Evolutionary conservation across 30 jellyfish, hydroid and myxozoan species (phyloP), one percentile per base, ranked within the genome.

Genomic region (Chironex yamaguchii): DNA sequence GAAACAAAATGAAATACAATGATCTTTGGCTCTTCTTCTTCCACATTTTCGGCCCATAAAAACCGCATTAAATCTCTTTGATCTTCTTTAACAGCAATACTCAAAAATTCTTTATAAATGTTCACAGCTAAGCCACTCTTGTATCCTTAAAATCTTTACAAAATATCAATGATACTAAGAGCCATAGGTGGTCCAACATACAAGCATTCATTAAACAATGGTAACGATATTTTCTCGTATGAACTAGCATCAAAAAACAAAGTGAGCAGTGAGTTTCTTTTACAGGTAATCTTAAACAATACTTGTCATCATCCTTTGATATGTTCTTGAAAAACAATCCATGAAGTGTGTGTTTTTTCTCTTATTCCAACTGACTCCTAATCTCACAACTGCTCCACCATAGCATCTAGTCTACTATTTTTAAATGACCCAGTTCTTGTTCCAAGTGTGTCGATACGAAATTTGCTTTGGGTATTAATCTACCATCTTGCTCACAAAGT

Each of bases 311-410:
- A n/a, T n/a, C n/a, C n/a, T n/a, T n/a, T n/a, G n/a, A n/a, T n/a
- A 70, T 70, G 73, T 70, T 70, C 31, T 70, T 70, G 3, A 11
- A 20, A 34, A 70, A 70, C 14, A 68, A 3, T 13, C 27, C 84
- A 34, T 70, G 73, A 11, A 70, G 68, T 1, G 84, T 70, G 29
- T 70, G 68, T 34, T 34, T 70, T 70, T 13, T 70, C 73, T 70
- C 84, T 27, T 29, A 70, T 70, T 70, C 72, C 84, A 4, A 23
- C 84, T 3, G 84, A 70, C 29, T 70, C 84, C 23, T 33, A 34
- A 34, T 70, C 84, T 68, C 75, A 70, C 72, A 70, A 34, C n/a
- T 23, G 74, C 12, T 70, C 29, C 12, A 32, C 1, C 2, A 17
- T n/a, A n/a, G n/a, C n/a, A n/a, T n/a, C n/a, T n/a, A n/a, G n/a